Evolutionary conservation across 2,113 vertebrate genomes (phyloP), one percentile per base, ranked within the genome.

Genomic region (Bufo gargarizans): DNA sequence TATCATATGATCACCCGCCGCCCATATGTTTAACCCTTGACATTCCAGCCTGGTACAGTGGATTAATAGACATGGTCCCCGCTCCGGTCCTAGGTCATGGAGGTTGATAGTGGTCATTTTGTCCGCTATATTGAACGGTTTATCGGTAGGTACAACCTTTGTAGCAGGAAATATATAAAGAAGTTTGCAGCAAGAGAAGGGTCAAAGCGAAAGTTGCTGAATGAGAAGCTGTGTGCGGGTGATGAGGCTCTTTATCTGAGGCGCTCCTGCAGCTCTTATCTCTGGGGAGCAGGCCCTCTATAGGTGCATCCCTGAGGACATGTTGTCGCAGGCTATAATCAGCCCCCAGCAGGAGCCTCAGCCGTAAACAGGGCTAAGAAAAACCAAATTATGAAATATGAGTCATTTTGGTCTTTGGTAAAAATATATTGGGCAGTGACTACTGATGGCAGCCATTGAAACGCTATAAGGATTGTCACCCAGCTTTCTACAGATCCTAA

Each of bases 121-220:
- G n/a, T 16, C 20, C n/a, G 7, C 65, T 9, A 69, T 69, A 69
- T 69, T 69, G n/a, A 69, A n/a, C 19, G 20, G 63, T n/a, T 33
- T n/a, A 10, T 69, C 63, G n/a, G 7, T 6, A 1, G 63, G 19
- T 20, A 9, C 1, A 1, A 33, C 10, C 0, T 12, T 33, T 22
- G 20, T 63, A 0, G 12, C 43, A 47, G 45, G 47, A 47, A 49
- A 47, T 10, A 77, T 20, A 77, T 20, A 77, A 77, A 53, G 47
- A 11, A 11, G 74, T 77, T 50, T 77, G 74, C 17, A 20, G 14
- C 45, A 77, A 77, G 76, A 14, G 11, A 58, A 79, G 20, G 9
- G 17, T 16, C 9, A 58, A 56, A 74, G 83, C 19, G 55, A 72
- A 85, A 85, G 71, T 61, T 85, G 83, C 83, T 61, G 84, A 77